phyloP scores from a whole-genome alignment of 2,113 vertebrate species.

The Albula glossodonta region DNA sequence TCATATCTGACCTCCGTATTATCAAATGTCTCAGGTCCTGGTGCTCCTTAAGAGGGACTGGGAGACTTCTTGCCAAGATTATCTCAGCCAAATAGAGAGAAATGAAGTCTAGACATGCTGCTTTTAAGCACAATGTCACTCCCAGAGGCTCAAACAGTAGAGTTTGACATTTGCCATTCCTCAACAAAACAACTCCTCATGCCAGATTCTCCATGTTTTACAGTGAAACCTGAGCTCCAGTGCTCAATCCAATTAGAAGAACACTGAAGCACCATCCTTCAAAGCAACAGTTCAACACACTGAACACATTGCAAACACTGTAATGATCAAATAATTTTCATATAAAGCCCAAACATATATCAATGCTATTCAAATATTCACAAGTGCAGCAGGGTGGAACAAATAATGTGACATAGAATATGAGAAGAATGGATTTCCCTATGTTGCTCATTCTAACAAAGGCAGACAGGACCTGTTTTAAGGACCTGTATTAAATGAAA shows the following conservation, averaged over 20 bases:
- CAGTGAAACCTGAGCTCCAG: too few relatives aligned
- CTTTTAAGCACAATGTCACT: not conserved
- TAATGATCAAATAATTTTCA: not conserved
- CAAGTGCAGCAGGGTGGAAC: not conserved
- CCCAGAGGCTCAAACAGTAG: too few relatives aligned
- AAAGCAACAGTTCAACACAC: not conserved
- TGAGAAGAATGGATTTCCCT: not conserved
- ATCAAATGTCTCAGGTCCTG: constrained; percentile 2
- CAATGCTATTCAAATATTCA: not conserved
- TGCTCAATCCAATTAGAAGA: too few relatives aligned
- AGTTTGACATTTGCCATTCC: too few relatives aligned
- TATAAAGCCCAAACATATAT: not conserved
- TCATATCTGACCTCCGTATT: not conserved
- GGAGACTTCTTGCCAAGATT: constrained; percentile 11
- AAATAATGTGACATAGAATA: not conserved
- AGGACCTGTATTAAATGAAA: not conserved
- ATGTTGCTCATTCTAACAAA: too few relatives aligned
- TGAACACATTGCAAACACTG: not conserved
- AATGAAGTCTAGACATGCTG: not conserved
- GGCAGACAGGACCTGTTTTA: not conserved
- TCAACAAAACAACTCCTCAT: not conserved
- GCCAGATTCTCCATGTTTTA: not conserved
- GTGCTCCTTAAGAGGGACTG: not conserved
- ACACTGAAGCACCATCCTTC: not conserved
- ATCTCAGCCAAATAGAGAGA: not conserved